Base-by-base conservation (phyloP, 37 sponge, comb jelly and placozoan species). In the Halisarca cf. caerulea region DNA sequence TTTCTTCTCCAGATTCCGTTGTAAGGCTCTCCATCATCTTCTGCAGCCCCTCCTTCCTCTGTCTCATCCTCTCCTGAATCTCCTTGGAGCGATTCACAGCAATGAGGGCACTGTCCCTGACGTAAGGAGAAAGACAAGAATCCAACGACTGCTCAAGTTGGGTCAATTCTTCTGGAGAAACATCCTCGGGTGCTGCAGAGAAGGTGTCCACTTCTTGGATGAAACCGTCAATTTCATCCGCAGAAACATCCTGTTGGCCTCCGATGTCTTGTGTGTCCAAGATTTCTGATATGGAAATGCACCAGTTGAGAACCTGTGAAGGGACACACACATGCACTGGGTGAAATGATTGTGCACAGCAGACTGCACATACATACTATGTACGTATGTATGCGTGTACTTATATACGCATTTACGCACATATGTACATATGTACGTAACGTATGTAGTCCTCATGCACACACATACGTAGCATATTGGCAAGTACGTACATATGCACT, bases 51-150 rank as follows among this genome's bases (percentile, higher is more conserved):
- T 88, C 53, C 32, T 59, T 47, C 68, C 82, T 71, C 58, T 73
- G 39, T 4, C 7, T 7, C 14, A 93, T 59, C 3, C 86, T 66
- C 68, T 90, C 94, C 30, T 32, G 58, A 5, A 90, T 84, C 43
- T 93, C 94, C 23, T 53, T 54, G 4, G 87, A 84, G 11, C 94
- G 84, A 41, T 89, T 90, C 79, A 78, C 71, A 25, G 94, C 91
- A 82, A 93, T 87, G 1, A 58, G 23, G n/a, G 88, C 85, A 36
- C 78, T 90, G 28, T 88, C 88, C 74, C 85, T 84, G 21, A 81
- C 68, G 75, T 66, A 86, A 2, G 35, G 58, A 36, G 61, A 59
- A 53, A 17, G 78, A 81, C 42, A 69, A 40, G 4, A n/a, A 14
- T 90, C 91, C 0, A 68, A 77, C 35, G 86, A 68, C 44, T 93